phyloP scores from a whole-genome alignment of 2,888 invertebrate genomes.

The Protodeltote pygarga region DNA sequence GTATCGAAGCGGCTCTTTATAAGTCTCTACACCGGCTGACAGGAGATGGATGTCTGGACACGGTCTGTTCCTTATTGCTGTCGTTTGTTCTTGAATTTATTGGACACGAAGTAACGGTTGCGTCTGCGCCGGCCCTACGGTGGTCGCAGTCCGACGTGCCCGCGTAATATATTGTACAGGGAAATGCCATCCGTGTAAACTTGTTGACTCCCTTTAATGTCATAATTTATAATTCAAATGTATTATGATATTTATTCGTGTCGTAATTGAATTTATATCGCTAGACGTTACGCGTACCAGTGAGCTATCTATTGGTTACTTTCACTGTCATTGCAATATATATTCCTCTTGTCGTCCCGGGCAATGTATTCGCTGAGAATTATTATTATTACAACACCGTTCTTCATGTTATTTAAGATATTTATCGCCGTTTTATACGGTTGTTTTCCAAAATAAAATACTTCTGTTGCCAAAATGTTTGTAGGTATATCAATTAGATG shows the following conservation, averaged over 20 bases:
- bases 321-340: slow-evolving; percentile 51
- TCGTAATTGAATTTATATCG: slow-evolving; percentile 60
- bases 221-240: slow-evolving; percentile 67
- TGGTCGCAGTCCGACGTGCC: slow-evolving; percentile 58
- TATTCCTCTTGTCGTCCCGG: slow-evolving; percentile 31
- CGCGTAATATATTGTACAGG: slow-evolving; percentile 67
- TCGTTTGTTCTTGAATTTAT: slow-evolving; percentile 82
- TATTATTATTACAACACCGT: slow-evolving; percentile 19
- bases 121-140: slow-evolving; percentile 60
- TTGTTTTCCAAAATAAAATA: slow-evolving; percentile 30
- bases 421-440: slow-evolving; percentile 21
- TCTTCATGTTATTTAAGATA: slow-evolving; percentile 25
- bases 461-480: slow-evolving; percentile 37
- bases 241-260: slow-evolving; percentile 55
- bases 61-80: slow-evolving; percentile 76
- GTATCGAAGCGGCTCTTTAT: slow-evolving; percentile 66
- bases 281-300: slow-evolving; percentile 36
- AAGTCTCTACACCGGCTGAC: slow-evolving; percentile 63
- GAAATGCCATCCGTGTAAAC: slow-evolving; percentile 68
- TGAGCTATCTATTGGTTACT: slow-evolving; percentile 41
- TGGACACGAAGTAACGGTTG: slow-evolving; percentile 82
- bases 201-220: slow-evolving; percentile 70
- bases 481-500: slow-evolving; percentile 45
- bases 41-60: slow-evolving; percentile 77
- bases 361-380: slow-evolving; percentile 25